These are phyloP conservation scores for Venustaconcha ellipsiformis DNA, from an alignment of 1,140 invertebrate species.

Conservation along the genomic window DNA sequence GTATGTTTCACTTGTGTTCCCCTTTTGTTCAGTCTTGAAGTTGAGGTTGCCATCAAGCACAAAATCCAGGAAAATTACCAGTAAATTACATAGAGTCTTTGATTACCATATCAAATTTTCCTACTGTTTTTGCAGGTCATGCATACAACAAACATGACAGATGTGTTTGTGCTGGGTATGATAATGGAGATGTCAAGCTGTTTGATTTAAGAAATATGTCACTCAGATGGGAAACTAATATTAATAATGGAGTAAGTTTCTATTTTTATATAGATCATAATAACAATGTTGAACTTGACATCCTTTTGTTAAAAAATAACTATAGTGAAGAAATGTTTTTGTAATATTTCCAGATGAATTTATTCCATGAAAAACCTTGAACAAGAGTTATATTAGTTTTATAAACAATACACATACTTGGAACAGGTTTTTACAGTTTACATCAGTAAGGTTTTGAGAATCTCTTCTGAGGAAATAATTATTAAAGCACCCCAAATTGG, in stretches of 20 bases:
- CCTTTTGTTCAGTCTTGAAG: not conserved
- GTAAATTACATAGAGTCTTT: not conserved
- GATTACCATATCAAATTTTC: constrained; percentile 18
- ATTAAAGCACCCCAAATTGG: too few species aligned
- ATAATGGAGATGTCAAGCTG: constrained; percentile 96
- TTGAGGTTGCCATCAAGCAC: too few species aligned
- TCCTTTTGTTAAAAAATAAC: not conserved
- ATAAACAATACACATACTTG: too few species aligned
- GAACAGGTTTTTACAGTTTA: too few species aligned
- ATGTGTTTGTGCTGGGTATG: constrained; percentile 90
- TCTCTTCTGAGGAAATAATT: too few species aligned
- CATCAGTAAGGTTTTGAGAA: too few species aligned
- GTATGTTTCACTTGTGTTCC: not conserved
- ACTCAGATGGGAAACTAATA: constrained; percentile 89
- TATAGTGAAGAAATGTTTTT: not conserved
- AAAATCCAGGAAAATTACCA: too few species aligned
- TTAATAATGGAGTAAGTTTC: constrained; percentile 87
- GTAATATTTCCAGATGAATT: not conserved
- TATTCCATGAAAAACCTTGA: too few species aligned
- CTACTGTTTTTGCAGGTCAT: constrained; percentile 73
- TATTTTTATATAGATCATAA: not conserved
- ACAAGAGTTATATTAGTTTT: too few species aligned
- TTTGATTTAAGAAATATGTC: constrained; percentile 91
- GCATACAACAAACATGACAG: constrained; percentile 88
- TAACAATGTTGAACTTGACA: too few species aligned